Evolutionary conservation across 2,888 invertebrate species (phyloP), one percentile per base, ranked within the genome.

Genomic region (Drosophila siamana): DNA sequence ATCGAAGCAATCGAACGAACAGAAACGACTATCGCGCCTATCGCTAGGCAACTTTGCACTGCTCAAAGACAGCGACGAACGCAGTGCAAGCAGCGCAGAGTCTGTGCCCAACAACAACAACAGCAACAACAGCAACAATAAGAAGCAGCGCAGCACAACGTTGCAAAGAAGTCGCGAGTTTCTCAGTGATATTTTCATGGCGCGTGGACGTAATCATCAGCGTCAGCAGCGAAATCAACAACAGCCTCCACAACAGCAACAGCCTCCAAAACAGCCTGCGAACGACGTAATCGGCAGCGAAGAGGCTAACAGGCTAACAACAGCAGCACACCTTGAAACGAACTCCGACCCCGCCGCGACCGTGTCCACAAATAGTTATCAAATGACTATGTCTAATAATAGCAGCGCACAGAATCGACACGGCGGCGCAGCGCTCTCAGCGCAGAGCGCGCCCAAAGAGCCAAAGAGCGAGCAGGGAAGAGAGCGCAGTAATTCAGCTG

Each of bases 141-240:
- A 33, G 33, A 78, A 73, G 57, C 78, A 85, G 16, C 85, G 87
- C 30, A 90, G 82, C 79, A 85, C 91, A 55, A 15, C 43, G 33
- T 80, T 90, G 69, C 87, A 88, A 73, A 88, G 82, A 71, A 89
- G 90, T 80, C 89, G 90, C 64, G 90, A 90, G 56, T 88, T 91
- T 74, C 79, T 91, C 47, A 89, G 83, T 81, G 90, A 91, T 65
- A 89, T 91, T 75, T 90, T 90, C 88, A 92, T 92, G 92, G 92
- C 92, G 73, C 92, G 92, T 78, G 92, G 92, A 89, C 92, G 91
- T 86, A 91, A 92, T 85, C 91, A 91, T 64, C 89, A 91, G 79
- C 90, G 91, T 16, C 82, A 81, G 60, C 88, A 90, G 56, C 87
- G 87, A 50, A 80, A 85, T 26, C 77, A 71, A 7, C 66, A 87